phyloP scores from a whole-genome alignment of 2,797 vertebrate genomes.

The Lophius americanus region DNA sequence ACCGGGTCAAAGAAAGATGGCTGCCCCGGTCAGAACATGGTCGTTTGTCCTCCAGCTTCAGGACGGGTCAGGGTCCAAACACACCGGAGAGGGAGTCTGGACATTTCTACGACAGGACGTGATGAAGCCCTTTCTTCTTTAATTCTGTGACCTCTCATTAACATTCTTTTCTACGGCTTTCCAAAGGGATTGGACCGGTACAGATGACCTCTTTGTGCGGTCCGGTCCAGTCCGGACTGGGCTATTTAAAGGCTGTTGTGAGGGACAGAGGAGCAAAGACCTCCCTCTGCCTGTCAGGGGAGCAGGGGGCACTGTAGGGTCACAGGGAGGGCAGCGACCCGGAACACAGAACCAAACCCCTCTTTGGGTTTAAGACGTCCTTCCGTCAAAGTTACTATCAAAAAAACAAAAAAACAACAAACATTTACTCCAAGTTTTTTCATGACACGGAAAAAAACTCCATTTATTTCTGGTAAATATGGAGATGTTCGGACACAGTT shows the following conservation, averaged over 20 bases:
- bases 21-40: too few species aligned
- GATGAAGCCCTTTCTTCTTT: neutral
- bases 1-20: too few species aligned
- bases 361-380: neutral
- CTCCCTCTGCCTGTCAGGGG: neutral
- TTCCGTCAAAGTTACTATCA: neutral
- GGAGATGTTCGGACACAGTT: too few species aligned
- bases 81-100: too few species aligned
- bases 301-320: constrained; percentile 7
- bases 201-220: constrained; percentile 30
- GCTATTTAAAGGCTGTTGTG: constrained; percentile 27
- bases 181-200: constrained; percentile 5
- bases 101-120: neutral
- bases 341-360: neutral
- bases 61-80: too few species aligned
- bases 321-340: neutral
- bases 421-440: too few species aligned
- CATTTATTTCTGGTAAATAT: too few species aligned
- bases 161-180: constrained; percentile 1
- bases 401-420: too few species aligned
- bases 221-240: constrained; percentile 5
- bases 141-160: neutral
- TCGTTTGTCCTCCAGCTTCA: too few species aligned
- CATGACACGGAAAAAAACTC: too few species aligned
- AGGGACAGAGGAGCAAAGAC: constrained; percentile 11